phyloP scores from a whole-genome alignment of 1,140 invertebrate genomes.

The Hypsibius dujardini region DNA sequence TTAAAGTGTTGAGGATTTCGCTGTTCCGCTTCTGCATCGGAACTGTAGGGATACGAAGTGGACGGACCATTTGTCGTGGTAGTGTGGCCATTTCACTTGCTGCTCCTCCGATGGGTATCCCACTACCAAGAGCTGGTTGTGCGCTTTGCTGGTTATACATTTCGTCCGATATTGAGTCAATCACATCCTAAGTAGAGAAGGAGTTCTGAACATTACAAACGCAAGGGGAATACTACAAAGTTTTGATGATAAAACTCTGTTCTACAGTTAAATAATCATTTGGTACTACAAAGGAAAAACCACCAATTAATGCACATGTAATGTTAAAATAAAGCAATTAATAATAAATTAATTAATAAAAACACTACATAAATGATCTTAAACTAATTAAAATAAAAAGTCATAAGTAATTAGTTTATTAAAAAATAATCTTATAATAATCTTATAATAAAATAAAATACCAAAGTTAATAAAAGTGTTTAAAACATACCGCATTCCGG shows the following conservation, averaged over 20 bases:
- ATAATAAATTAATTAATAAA: neutral
- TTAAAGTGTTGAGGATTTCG: conserved; percentile 16
- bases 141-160: neutral
- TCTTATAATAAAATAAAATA: neutral
- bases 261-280: too few relatives aligned
- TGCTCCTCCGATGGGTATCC: neutral
- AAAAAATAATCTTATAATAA: neutral
- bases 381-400: neutral
- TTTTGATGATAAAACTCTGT: too few relatives aligned
- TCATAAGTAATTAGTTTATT: neutral
- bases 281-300: neutral
- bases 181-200: neutral
- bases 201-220: too few relatives aligned
- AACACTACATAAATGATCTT: neutral
- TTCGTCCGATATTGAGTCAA: neutral
- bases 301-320: neutral
- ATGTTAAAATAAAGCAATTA: neutral
- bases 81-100: neutral
- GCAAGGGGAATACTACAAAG: too few relatives aligned
- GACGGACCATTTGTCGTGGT: neutral
- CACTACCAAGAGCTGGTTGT: neutral
- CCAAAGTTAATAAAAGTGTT: neutral
- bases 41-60: neutral
- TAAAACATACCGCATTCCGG: neutral
- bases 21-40: conserved; percentile 3